phyloP scores from a whole-genome alignment of 2,113 vertebrate species.

The Passerina amoena region DNA sequence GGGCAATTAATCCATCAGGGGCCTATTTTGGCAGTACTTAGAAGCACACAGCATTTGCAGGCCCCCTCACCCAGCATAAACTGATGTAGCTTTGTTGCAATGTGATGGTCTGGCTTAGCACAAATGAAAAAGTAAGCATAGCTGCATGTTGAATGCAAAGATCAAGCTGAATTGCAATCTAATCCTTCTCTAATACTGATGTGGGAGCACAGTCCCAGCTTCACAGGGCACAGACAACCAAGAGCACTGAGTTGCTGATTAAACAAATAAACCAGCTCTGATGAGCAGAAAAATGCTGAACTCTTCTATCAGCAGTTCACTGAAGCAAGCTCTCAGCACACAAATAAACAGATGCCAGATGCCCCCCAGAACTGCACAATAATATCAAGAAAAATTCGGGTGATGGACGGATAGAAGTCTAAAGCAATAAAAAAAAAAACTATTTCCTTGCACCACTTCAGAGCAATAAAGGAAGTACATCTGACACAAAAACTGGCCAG shows the following conservation, averaged over 20 bases:
- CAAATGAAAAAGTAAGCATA: neutral
- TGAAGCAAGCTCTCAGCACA: neutral
- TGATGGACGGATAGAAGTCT: neutral
- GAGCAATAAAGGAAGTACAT: neutral
- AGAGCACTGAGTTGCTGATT: slow-evolving; percentile 46
- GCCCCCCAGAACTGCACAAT: neutral
- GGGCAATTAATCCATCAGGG: neutral
- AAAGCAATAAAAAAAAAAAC: neutral
- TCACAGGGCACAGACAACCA: neutral
- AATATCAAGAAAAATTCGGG: neutral
- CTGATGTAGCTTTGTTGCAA: neutral
- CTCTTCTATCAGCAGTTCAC: slow-evolving; percentile 44
- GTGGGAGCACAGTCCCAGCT: neutral
- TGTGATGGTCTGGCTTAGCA: neutral
- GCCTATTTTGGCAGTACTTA: neutral
- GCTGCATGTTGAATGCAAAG: neutral
- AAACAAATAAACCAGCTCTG: slow-evolving; percentile 18
- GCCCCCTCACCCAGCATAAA: neutral
- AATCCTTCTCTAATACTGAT: slow-evolving; percentile 30
- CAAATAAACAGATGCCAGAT: neutral
- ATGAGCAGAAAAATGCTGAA: neutral
- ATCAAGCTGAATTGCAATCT: slow-evolving; percentile 4
- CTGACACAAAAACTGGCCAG: neutral
- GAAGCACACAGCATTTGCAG: neutral
- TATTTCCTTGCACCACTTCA: neutral